phyloP scores from a whole-genome alignment of 2,888 invertebrate species.

The Baronia brevicornis region DNA sequence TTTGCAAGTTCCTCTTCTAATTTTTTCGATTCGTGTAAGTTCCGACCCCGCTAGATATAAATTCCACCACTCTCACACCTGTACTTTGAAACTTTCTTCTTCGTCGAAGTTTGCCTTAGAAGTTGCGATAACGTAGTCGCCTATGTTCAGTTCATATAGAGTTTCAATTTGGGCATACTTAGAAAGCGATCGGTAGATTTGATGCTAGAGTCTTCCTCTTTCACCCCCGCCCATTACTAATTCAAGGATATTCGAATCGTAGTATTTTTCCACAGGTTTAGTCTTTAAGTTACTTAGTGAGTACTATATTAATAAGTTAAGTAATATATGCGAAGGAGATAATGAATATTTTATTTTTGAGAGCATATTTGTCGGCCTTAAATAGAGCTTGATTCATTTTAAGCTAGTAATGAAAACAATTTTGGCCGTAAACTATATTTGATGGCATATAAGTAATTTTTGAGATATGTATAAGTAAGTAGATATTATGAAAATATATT shows the following conservation, averaged over 20 bases:
- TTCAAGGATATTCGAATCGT: slow-evolving; percentile 40
- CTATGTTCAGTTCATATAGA: slow-evolving; percentile 66
- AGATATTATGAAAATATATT: no score
- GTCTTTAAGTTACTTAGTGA: slow-evolving; percentile 11
- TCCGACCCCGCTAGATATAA: slow-evolving; percentile 63
- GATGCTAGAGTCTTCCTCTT: slow-evolving; percentile 66
- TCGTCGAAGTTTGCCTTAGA: slow-evolving; percentile 71
- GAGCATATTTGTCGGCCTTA: no score
- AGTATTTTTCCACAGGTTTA: slow-evolving; percentile 20
- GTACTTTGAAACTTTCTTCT: slow-evolving; percentile 63
- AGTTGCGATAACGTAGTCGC: slow-evolving; percentile 70
- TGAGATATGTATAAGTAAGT: no score
- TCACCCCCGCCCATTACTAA: slow-evolving; percentile 50
- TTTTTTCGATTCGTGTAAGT: slow-evolving; percentile 70
- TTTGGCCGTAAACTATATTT: no score
- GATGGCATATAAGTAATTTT: no score
- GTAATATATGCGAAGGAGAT: no score
- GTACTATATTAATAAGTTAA: slow-evolving; percentile 5
- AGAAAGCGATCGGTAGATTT: slow-evolving; percentile 64
- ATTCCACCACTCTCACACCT: slow-evolving; percentile 64
- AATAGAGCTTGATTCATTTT: no score
- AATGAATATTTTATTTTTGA: no score
- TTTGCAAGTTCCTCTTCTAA: slow-evolving; percentile 35
- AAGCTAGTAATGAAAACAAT: no score
- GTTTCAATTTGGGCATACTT: slow-evolving; percentile 63